phyloP scores from a whole-genome alignment of 2,888 invertebrate species.

The Perithous albicinctus region DNA sequence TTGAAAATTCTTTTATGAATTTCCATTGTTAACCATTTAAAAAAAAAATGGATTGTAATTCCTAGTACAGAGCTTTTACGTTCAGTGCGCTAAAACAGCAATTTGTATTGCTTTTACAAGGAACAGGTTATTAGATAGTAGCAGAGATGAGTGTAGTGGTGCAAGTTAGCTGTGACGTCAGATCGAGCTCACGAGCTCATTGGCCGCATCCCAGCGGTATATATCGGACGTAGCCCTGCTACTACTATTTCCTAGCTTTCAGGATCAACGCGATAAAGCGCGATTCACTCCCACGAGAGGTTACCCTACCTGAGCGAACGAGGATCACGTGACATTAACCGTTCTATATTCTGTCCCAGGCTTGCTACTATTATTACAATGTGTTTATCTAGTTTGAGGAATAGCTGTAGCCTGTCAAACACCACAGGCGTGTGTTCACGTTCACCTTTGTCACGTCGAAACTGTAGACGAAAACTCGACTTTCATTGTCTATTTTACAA shows the following conservation, averaged over 20 bases:
- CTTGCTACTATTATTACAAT: not conserved
- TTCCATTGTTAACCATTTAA: too few relatives aligned
- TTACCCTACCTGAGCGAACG: slow-evolving; percentile 9
- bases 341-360: not conserved
- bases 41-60: too few relatives aligned
- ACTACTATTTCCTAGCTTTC: slow-evolving; percentile 5
- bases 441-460: slow-evolving; percentile 10
- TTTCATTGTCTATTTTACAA: not conserved
- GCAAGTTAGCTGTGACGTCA: slow-evolving; percentile 65
- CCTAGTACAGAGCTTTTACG: not conserved
- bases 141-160: slow-evolving; percentile 48
- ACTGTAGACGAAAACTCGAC: not conserved
- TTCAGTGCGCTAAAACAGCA: not conserved
- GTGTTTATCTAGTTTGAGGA: not conserved
- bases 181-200: slow-evolving; percentile 43
- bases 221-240: slow-evolving; percentile 2
- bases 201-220: slow-evolving; percentile 40
- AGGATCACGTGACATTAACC: not conserved
- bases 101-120: not conserved
- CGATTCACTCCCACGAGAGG: slow-evolving; percentile 20
- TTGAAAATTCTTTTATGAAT: not conserved
- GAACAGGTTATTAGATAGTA: slow-evolving; percentile 40
- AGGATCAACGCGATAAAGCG: slow-evolving; percentile 20
- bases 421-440: not conserved
- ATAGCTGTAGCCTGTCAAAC: not conserved